These are phyloP conservation scores for Malurus melanocephalus DNA, from an alignment of 2,113 vertebrate genomes.

Conservation along the genomic window DNA sequence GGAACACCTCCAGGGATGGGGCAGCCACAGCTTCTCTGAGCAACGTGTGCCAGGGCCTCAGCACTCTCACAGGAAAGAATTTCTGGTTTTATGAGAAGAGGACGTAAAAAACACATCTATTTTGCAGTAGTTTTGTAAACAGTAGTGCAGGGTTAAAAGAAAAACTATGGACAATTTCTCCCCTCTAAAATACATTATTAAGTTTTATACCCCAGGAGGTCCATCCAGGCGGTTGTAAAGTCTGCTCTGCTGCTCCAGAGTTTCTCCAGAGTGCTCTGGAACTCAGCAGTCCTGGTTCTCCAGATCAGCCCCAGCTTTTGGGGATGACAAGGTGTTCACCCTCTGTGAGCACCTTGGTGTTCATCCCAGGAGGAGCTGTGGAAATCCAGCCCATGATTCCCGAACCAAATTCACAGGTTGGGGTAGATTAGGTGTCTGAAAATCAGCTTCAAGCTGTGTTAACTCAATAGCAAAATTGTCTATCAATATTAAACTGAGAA, in stretches of 20 bases:
- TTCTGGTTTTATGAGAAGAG: neutral
- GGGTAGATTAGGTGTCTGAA: neutral
- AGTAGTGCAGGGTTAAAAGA: neutral
- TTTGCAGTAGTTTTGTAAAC: neutral
- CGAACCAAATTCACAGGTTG: neutral
- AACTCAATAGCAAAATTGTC: neutral
- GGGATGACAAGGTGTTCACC: neutral
- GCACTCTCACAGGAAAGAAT: neutral
- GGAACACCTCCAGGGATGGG: neutral
- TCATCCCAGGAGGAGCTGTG: neutral
- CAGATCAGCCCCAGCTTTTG: neutral
- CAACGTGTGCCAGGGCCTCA: neutral
- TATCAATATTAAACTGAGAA: neutral
- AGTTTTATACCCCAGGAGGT: neutral
- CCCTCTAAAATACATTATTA: neutral
- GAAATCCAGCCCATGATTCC: neutral
- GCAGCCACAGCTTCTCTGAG: neutral
- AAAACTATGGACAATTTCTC: neutral
- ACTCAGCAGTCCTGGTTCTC: neutral
- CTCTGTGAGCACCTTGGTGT: accelerated
- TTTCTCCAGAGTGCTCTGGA: neutral
- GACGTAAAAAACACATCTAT: neutral
- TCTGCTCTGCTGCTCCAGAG: neutral
- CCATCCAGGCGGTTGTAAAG: accelerated
- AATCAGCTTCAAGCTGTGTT: neutral